These are phyloP conservation scores for Idaea aversata DNA, from an alignment of 2,888 invertebrate genomes.

Conservation along the genomic window DNA sequence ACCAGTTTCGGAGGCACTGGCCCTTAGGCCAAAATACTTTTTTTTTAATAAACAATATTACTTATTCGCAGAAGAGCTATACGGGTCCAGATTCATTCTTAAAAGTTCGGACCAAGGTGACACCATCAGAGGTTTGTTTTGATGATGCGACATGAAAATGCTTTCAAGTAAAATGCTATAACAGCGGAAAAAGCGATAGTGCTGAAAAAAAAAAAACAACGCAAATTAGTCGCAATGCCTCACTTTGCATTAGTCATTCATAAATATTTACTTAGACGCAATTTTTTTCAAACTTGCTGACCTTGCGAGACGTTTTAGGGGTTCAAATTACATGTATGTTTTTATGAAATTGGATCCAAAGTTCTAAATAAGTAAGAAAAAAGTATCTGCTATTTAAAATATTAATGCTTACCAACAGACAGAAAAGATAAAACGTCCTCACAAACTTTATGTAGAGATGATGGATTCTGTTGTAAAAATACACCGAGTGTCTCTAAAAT, in stretches of 20 bases:
- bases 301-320: not conserved
- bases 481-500: too few species aligned
- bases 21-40: too few species aligned
- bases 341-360: too few species aligned
- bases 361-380: too few species aligned
- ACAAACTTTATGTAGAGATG: too few species aligned
- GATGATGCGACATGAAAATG: conserved; percentile 6
- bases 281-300: too few species aligned
- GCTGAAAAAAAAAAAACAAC: not conserved
- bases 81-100: conserved; percentile 46
- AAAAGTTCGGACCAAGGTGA: conserved; percentile 41
- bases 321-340: too few species aligned
- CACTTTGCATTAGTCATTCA: not conserved
- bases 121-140: conserved; percentile 31
- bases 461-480: too few species aligned
- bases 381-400: too few species aligned
- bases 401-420: too few species aligned
- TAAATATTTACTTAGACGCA: not conserved
- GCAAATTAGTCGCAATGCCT: not conserved
- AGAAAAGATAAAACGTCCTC: too few species aligned
- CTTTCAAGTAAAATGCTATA: conserved; percentile 3
- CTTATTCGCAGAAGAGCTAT: conserved; percentile 50
- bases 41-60: conserved; percentile 12
- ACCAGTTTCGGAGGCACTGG: not conserved
- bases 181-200: not conserved